Conservation (phyloP, 2,113 vertebrate genomes). For the Corydoras sp. region DNA sequence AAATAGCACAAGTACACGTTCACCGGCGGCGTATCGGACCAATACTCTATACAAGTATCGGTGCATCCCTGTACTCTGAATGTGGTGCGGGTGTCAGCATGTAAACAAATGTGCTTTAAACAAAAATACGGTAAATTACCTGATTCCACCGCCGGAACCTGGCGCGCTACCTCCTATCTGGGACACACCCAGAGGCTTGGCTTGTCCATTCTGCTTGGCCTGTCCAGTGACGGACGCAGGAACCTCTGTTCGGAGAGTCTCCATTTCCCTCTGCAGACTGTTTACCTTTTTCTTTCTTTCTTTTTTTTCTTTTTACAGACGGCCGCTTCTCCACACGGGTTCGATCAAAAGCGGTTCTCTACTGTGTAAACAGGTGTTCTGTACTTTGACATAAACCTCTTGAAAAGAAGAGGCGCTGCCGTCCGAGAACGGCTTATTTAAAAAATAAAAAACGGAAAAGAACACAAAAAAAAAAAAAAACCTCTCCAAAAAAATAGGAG, state of each 20-base stretch:
- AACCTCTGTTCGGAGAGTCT: slow-evolving; percentile 63
- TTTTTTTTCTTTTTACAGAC: too few relatives aligned
- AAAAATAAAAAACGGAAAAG: too few relatives aligned
- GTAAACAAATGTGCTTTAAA: neutral
- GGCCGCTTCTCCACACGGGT: too few relatives aligned
- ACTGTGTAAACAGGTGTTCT: slow-evolving; percentile 39
- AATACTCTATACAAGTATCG: too few relatives aligned
- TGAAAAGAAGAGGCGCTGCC: slow-evolving; percentile 60
- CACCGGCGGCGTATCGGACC: too few relatives aligned
- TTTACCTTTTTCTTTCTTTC: neutral
- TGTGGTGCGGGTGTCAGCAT: neutral
- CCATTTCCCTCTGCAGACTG: slow-evolving; percentile 48
- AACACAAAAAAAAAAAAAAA: slow-evolving; percentile 37
- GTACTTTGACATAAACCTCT: slow-evolving; percentile 50
- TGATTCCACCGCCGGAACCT: slow-evolving; percentile 60
- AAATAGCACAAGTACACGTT: too few relatives aligned
- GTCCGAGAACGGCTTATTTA: slow-evolving; percentile 53
- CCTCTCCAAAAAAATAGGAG: slow-evolving; percentile 64
- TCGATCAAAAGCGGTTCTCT: slow-evolving; percentile 13
- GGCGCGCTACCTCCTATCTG: slow-evolving; percentile 55
- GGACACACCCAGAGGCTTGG: slow-evolving; percentile 45
- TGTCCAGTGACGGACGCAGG: slow-evolving; percentile 55
- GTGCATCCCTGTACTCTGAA: too few relatives aligned
- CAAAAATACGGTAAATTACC: slow-evolving; percentile 42
- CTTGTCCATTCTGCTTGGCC: slow-evolving; percentile 60